Percentiles rank a stretch among this genome's conserved stretches.
Conservation (phyloP, 2,113 vertebrate species). For the Oenanthe oenanthe region DNA sequence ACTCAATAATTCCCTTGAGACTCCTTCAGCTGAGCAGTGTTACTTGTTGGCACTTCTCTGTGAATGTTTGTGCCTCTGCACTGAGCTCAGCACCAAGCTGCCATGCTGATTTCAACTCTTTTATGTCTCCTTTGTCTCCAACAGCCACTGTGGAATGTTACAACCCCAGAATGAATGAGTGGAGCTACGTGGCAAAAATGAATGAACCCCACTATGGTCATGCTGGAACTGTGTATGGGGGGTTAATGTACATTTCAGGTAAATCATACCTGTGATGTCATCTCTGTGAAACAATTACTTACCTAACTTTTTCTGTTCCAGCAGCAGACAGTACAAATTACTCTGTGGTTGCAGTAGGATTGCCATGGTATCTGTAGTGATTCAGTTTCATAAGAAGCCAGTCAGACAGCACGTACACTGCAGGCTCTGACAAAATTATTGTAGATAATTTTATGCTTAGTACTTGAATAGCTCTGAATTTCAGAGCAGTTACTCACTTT, state of each 20-base stretch:
- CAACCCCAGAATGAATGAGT: slow-evolving; percentile 97
- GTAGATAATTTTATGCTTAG: neutral
- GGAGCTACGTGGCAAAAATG: slow-evolving; percentile 99
- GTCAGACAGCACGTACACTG: neutral
- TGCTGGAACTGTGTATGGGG: slow-evolving; percentile 95
- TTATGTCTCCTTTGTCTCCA: neutral
- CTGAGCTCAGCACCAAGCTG: neutral
- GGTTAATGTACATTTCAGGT: slow-evolving; percentile 99
- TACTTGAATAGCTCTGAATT: neutral
- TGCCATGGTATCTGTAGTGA: neutral
- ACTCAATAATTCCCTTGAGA: neutral
- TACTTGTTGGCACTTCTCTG: neutral
- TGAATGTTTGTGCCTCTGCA: neutral
- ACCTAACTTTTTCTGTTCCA: neutral
- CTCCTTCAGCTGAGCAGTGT: neutral
- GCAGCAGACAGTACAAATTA: neutral
- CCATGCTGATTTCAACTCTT: neutral
- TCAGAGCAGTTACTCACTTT: neutral
- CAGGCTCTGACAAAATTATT: neutral
- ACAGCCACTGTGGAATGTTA: slow-evolving; percentile 98
- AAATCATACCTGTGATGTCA: neutral
- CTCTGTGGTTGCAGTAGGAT: neutral
- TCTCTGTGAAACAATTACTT: neutral
- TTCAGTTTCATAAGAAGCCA: neutral
- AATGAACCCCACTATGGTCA: slow-evolving; percentile 98